Conservation (phyloP, 2,797 vertebrate genomes). For the Peromyscus eremicus region DNA sequence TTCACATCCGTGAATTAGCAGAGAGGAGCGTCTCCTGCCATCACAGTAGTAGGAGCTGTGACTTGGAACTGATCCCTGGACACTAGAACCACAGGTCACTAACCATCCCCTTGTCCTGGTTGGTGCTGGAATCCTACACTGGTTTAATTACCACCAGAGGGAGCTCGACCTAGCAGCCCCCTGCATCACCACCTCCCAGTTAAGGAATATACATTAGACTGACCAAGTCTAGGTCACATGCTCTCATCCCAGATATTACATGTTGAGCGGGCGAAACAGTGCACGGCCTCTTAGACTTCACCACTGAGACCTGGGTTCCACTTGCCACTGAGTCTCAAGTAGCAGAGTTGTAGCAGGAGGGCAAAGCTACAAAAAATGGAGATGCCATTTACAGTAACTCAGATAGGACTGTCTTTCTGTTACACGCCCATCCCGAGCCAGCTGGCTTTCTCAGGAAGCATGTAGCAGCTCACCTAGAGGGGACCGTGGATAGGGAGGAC, state of each 20-base stretch:
- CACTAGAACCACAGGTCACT: not conserved
- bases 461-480: not conserved
- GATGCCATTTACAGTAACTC: not conserved
- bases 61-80: not conserved
- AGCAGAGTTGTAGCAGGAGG: not conserved
- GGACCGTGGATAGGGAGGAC: not conserved
- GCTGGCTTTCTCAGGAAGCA: not conserved
- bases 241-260: not conserved
- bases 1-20: not conserved
- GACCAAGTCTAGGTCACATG: not conserved
- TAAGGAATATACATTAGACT: not conserved
- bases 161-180: not conserved
- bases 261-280: not conserved
- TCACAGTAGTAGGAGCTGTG: not conserved
- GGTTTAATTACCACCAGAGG: not conserved
- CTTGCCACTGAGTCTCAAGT: not conserved
- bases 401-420: not conserved
- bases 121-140: not conserved
- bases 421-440: not conserved
- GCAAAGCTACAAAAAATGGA: not conserved
- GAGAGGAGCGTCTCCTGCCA: not conserved
- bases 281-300: not conserved
- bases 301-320: not conserved
- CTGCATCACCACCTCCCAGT: not conserved
- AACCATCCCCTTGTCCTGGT: not conserved